Conservation (phyloP, 2,888 invertebrate genomes). For the Eustalomyia histrio region DNA sequence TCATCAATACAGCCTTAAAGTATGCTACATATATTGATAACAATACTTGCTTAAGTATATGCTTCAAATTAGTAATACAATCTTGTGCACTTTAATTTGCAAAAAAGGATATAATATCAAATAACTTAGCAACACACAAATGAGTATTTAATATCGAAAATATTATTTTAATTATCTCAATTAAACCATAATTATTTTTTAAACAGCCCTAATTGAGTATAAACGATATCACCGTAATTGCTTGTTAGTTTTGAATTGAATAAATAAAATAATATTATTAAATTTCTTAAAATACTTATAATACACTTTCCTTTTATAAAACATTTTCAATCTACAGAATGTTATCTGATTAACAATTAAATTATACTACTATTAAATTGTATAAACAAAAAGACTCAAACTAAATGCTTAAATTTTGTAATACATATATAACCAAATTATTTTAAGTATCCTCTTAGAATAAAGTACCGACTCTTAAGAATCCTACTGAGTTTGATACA, state of each 20-base stretch:
- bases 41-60: too few relatives aligned
- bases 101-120: too few relatives aligned
- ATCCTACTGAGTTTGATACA: slow-evolving; percentile 23
- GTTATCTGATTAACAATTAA: neutral
- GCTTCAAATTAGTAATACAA: too few relatives aligned
- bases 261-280: too few relatives aligned
- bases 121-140: too few relatives aligned
- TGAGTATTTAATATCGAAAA: too few relatives aligned
- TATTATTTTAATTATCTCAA: neutral
- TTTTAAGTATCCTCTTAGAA: slow-evolving; percentile 44
- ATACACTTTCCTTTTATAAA: neutral
- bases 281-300: too few relatives aligned
- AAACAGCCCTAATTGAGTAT: neutral
- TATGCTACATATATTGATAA: too few relatives aligned
- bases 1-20: neutral
- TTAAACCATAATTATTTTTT: neutral
- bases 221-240: neutral
- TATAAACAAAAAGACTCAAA: neutral
- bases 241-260: too few relatives aligned
- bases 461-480: slow-evolving; percentile 32
- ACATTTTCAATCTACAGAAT: neutral
- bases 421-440: slow-evolving; percentile 11
- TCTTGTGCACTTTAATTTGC: too few relatives aligned
- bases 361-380: neutral
- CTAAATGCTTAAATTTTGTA: too few relatives aligned